Evolutionary conservation across 2,797 vertebrate species (phyloP), one percentile per base, ranked within the genome.

Genomic region (Clarias fuscus): DNA sequence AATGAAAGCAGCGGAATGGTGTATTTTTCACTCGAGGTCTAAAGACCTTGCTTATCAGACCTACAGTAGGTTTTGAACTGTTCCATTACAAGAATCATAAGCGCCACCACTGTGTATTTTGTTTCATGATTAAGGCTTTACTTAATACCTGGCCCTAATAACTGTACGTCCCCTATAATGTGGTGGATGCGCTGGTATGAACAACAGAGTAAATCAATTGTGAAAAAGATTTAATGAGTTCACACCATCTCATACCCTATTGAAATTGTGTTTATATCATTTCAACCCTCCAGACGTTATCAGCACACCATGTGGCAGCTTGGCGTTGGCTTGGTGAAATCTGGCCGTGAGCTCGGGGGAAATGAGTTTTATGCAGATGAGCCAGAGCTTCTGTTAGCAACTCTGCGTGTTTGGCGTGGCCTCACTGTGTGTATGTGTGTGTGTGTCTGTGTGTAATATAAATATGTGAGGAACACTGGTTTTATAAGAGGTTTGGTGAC

Each of bases 401-500:
- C 82, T 40, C 58, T 43, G 82, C 56, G 37, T 62, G 48, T 30
- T 40, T 84, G 82, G 65, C 56, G 20, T 72, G 65, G 58, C 22
- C 59, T 65, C 76, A 48, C 43, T 43, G 37, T 17, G 20, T 79
- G 75, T 83, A 82, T 83, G 37, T 17, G 20, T n/a, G 2, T 76
- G 53, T 79, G 75, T 83, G 83, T 83, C 80, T 79, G 81, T 89
- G 83, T 86, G 71, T 87, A 58, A 87, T 80, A 84, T 75, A 79
- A 61, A 70, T 84, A 79, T 78, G 75, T 90, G 90, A 82, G 61
- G 64, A 73, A 48, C 10, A 18, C 70, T 65, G 65, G 24, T 65
- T 78, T 77, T 85, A 80, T 86, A 85, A 85, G 61, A 70, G 86
- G 77, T 59, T 86, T 76, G 79, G 58, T 84, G 83, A 92, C 93